These are phyloP conservation scores for Xenopus petersii DNA, from an alignment of 2,797 vertebrate genomes.

Conservation along the genomic window DNA sequence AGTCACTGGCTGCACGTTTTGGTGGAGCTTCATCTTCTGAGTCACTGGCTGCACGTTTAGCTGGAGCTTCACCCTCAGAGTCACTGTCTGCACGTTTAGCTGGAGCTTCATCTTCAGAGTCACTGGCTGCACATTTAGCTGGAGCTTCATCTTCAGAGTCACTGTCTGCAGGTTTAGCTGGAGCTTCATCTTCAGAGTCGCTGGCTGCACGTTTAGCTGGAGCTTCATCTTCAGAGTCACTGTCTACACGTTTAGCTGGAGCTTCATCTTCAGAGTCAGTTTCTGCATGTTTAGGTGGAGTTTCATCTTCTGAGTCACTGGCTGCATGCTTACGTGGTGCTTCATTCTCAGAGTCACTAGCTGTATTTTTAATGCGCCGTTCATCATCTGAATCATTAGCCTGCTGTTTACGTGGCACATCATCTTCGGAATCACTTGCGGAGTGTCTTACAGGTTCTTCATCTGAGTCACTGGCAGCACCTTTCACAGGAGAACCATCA, in stretches of 20 bases:
- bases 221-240: constrained; percentile 70
- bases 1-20: constrained; percentile 64
- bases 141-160: constrained; percentile 65
- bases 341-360: constrained; percentile 63
- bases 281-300: constrained; percentile 59
- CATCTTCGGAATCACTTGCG: constrained; percentile 54
- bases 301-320: constrained; percentile 74
- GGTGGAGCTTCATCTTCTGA: constrained; percentile 55
- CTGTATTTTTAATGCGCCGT: constrained; percentile 35
- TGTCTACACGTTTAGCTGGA: constrained; percentile 54
- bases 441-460: constrained; percentile 55
- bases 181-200: constrained; percentile 62
- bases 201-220: constrained; percentile 52
- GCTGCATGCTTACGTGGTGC: constrained; percentile 50
- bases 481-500: constrained; percentile 59
- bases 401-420: constrained; percentile 24
- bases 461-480: constrained; percentile 60
- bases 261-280: constrained; percentile 78
- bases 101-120: constrained; percentile 66
- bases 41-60: constrained; percentile 60
- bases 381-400: constrained; percentile 48
- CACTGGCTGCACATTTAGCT: constrained; percentile 57
- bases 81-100: constrained; percentile 59
- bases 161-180: constrained; percentile 61
- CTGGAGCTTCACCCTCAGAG: constrained; percentile 63